These are phyloP conservation scores for Lamproptera curius DNA, from an alignment of 2,888 invertebrate genomes.

Conservation along the genomic window DNA sequence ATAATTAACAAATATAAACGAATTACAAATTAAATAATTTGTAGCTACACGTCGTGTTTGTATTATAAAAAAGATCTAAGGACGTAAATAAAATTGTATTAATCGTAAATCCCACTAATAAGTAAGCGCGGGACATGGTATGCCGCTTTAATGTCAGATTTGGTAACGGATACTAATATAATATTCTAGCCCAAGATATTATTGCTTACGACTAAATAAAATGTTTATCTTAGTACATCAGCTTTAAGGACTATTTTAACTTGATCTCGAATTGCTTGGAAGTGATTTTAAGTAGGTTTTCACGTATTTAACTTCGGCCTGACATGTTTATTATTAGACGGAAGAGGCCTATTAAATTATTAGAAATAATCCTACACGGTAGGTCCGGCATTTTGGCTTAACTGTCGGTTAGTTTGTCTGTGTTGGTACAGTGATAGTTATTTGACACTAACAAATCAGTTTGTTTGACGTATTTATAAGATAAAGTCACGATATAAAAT, in stretches of 20 bases:
- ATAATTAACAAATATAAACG: slow-evolving; percentile 65
- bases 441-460: slow-evolving; percentile 52
- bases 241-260: slow-evolving; percentile 33
- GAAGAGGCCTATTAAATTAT: slow-evolving; percentile 74
- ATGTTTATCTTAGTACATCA: slow-evolving; percentile 19
- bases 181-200: slow-evolving; percentile 43
- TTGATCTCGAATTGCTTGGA: slow-evolving; percentile 14
- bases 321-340: slow-evolving; percentile 74
- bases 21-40: slow-evolving; percentile 71
- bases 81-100: slow-evolving; percentile 59
- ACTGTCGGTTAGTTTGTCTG: slow-evolving; percentile 46
- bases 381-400: slow-evolving; percentile 63
- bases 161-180: slow-evolving; percentile 61
- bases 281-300: slow-evolving; percentile 39
- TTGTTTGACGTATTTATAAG: slow-evolving; percentile 50
- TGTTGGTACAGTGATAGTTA: slow-evolving; percentile 43
- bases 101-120: slow-evolving; percentile 68
- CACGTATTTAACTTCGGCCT: slow-evolving; percentile 62
- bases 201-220: slow-evolving; percentile 14
- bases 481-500: slow-evolving; percentile 20
- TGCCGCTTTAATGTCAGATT: slow-evolving; percentile 68
- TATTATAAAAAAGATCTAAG: slow-evolving; percentile 57
- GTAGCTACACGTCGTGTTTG: slow-evolving; percentile 62
- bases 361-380: slow-evolving; percentile 63
- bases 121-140: slow-evolving; percentile 55